Evolutionary conservation across 2,888 invertebrate species (phyloP).

Genomic region (Melanotus villosus): DNA sequence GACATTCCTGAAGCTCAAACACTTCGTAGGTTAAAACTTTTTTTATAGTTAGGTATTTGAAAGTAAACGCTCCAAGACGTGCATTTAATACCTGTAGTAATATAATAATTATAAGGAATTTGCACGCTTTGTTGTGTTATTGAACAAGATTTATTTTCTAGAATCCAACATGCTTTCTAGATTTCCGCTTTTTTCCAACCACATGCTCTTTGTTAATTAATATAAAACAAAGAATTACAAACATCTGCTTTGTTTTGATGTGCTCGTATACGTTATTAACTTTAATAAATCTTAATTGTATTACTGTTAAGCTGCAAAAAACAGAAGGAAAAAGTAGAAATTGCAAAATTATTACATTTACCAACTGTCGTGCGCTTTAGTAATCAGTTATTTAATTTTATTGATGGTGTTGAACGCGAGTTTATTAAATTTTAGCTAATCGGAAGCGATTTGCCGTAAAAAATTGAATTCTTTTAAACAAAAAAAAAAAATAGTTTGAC

Average conservation of each 20-base stretch:
- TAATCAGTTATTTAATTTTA: background rate
- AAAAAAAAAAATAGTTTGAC: too few species aligned
- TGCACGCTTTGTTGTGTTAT: constrained; percentile 37
- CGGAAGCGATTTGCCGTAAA: too few species aligned
- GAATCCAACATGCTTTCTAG: background rate
- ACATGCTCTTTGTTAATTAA: background rate
- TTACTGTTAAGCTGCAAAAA: background rate
- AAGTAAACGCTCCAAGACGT: constrained; percentile 26
- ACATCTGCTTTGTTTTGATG: constrained; percentile 1
- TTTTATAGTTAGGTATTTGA: constrained; percentile 17
- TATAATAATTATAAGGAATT: constrained; percentile 34
- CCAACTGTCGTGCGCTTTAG: background rate
- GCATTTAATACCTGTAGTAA: constrained; percentile 11
- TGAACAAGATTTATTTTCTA: constrained; percentile 17
- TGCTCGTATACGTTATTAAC: too few species aligned
- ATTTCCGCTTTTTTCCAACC: background rate
- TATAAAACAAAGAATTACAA: background rate
- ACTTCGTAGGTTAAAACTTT: background rate
- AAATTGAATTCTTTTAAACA: too few species aligned
- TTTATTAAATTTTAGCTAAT: too few species aligned
- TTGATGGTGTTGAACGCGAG: too few species aligned
- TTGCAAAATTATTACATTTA: background rate
- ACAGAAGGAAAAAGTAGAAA: too few species aligned
- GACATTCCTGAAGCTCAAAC: background rate
- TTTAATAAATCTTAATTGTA: background rate